phyloP scores from a whole-genome alignment of 2,113 vertebrate genomes.

The Tupaia chinensis region DNA sequence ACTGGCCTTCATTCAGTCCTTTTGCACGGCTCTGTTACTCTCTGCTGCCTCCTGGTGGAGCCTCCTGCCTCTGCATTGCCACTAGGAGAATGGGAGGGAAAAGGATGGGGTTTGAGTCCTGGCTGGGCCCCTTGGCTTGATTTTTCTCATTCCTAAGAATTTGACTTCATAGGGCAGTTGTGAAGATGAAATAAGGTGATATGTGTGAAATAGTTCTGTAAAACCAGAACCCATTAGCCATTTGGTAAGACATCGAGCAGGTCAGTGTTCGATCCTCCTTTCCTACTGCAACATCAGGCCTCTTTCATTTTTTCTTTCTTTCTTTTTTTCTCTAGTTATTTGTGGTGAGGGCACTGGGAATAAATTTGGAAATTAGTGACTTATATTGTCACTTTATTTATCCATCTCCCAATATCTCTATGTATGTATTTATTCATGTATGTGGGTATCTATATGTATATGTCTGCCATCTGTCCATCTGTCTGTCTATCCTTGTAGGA shows the following conservation, averaged over 20 bases:
- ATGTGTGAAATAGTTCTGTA: neutral
- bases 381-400: neutral
- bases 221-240: neutral
- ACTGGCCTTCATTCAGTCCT: rapidly evolving
- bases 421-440: neutral
- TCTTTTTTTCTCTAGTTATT: neutral
- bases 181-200: neutral
- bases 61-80: neutral
- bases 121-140: neutral
- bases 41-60: constrained; percentile 36
- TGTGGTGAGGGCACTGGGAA: neutral
- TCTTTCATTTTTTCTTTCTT: neutral
- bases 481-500: neutral
- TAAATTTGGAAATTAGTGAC: constrained; percentile 36
- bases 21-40: rapidly evolving
- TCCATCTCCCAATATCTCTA: neutral
- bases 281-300: neutral
- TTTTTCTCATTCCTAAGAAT: constrained; percentile 22
- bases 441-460: no score
- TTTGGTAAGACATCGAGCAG: neutral
- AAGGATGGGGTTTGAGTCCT: neutral
- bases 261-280: neutral
- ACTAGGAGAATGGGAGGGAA: neutral
- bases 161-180: neutral
- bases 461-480: neutral